phyloP scores from a whole-genome alignment of 2,888 invertebrate species.

The Zaprionus obscuricornis region DNA sequence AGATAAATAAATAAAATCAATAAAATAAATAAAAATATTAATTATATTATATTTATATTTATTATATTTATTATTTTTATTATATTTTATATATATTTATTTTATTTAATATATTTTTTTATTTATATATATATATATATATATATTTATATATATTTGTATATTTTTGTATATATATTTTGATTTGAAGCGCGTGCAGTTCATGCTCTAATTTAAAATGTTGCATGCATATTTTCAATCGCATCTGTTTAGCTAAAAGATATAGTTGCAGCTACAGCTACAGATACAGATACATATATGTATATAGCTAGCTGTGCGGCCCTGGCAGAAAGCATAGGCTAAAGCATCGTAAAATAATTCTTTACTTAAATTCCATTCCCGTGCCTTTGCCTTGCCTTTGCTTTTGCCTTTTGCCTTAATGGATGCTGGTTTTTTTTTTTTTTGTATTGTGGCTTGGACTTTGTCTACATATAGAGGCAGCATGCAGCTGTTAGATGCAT shows the following conservation, averaged over 20 bases:
- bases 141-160: constrained; percentile 47
- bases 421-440: constrained; percentile 38
- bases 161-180: constrained; percentile 58
- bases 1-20: too few relatives aligned
- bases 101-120: too few relatives aligned
- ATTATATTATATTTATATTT: too few relatives aligned
- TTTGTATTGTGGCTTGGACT: constrained; percentile 7
- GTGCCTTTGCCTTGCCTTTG: too few relatives aligned
- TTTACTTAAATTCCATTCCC: too few relatives aligned
- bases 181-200: constrained; percentile 70
- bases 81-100: too few relatives aligned
- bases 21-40: too few relatives aligned
- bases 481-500: constrained; percentile 57
- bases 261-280: constrained; percentile 32
- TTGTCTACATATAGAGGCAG: constrained; percentile 48
- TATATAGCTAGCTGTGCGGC: constrained; percentile 1
- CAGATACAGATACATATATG: constrained; percentile 14
- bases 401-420: constrained; percentile 28
- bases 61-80: too few relatives aligned
- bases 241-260: constrained; percentile 10
- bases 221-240: constrained; percentile 1
- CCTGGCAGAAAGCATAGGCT: too few relatives aligned
- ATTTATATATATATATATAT: too few relatives aligned
- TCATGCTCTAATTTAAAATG: constrained; percentile 56
- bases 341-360: too few relatives aligned